Conservation (phyloP, 1,140 invertebrate species). For the Lepidurus apus region DNA sequence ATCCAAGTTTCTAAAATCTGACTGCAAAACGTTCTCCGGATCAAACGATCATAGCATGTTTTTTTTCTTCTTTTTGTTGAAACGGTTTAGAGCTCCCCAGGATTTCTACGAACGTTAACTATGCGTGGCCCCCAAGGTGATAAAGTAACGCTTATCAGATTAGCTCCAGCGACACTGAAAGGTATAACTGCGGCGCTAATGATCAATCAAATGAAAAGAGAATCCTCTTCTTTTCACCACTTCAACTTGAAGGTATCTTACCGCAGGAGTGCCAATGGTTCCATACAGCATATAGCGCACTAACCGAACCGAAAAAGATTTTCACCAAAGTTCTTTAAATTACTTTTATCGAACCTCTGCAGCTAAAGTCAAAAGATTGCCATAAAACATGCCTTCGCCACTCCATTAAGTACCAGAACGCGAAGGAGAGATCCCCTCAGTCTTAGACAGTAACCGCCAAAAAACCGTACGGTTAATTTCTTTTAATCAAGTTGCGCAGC, state of each 20-base stretch:
- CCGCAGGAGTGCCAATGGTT: too few species aligned
- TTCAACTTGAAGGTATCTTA: too few species aligned
- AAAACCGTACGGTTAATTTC: background rate
- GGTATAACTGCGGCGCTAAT: conserved; percentile 12
- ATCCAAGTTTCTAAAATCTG: background rate
- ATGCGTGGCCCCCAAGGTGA: background rate
- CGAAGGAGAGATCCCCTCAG: background rate
- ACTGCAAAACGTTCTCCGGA: background rate
- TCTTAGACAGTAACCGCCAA: background rate
- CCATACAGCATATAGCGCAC: too few species aligned
- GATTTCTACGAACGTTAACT: background rate
- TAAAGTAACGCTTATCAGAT: conserved; percentile 13
- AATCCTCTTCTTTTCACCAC: background rate
- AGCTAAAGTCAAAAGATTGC: conserved; percentile 1
- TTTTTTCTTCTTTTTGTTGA: background rate
- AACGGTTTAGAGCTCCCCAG: background rate
- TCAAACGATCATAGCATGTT: background rate
- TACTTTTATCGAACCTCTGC: conserved; percentile 1
- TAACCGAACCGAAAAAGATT: background rate
- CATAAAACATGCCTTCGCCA: conserved; percentile 10
- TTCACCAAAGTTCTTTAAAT: background rate
- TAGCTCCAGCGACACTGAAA: conserved; percentile 18
- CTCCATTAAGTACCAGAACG: conserved; percentile 1
- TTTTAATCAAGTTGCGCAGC: background rate
- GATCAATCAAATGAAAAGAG: background rate